These are phyloP conservation scores for Amphipoea lucens DNA, from an alignment of 2,888 invertebrate genomes.

Conservation along the genomic window DNA sequence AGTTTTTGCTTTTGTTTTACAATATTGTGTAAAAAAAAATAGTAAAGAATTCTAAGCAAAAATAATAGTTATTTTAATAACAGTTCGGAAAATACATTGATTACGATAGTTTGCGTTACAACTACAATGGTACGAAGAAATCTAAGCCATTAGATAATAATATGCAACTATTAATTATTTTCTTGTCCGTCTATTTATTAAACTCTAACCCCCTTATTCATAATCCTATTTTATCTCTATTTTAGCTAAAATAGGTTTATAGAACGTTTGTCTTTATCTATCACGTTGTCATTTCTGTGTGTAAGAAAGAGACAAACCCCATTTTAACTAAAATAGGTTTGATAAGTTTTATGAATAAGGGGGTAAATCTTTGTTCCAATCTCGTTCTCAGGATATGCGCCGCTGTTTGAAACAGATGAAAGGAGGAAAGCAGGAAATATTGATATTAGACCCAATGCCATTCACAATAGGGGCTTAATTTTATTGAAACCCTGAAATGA, in stretches of 20 bases:
- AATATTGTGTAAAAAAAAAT: neutral
- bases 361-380: conserved; percentile 1
- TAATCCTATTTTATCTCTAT: no score
- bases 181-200: neutral
- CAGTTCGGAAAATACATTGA: neutral
- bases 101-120: neutral
- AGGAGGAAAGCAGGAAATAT: conserved; percentile 65
- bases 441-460: conserved; percentile 71
- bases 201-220: no score
- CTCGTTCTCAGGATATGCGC: conserved; percentile 59
- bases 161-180: neutral
- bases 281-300: no score
- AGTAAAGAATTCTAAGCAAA: neutral
- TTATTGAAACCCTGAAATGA: conserved; percentile 60
- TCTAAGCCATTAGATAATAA: neutral
- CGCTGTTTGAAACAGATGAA: conserved; percentile 62
- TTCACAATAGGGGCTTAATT: conserved; percentile 70
- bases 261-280: no score
- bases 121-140: neutral
- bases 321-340: no score
- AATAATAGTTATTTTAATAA: neutral
- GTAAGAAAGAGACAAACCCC: no score
- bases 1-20: neutral
- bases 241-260: no score
- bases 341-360: no score